Evolutionary conservation across 2,113 vertebrate genomes (phyloP), one percentile per base, ranked within the genome.

Genomic region (Oncorhynchus kisutch): DNA sequence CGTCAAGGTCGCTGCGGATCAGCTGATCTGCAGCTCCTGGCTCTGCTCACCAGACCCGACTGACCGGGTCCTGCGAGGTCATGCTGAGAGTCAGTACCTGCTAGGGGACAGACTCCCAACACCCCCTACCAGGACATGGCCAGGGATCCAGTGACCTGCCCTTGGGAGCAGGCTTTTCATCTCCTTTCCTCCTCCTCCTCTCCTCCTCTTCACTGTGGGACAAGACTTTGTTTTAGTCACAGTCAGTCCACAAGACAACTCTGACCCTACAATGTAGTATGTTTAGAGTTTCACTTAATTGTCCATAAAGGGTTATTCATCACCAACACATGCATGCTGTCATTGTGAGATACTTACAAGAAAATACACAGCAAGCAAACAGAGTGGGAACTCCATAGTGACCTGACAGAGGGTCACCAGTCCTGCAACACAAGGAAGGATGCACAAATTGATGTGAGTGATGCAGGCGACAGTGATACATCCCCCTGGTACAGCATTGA

Each of bases 331-430:
- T 18, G 16, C 51, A 54, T 49, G 59, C 29, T 48, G 59, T 51
- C n/a, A 2, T 7, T 22, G 39, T 24, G 6, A 22, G 5, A 74
- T 49, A 67, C 72, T 67, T 49, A 74, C 72, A 73, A 29, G 16
- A 22, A 74, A 51, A 25, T 49, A 24, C n/a, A 49, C 51, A 57
- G 73, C 73, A 75, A 48, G 31, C 22, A 74, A 27, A 57, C 22
- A 75, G 48, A 29, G 25, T 57, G 25, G 45, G 68, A 13, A 20
- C 39, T 70, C 45, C 68, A 70, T 13, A 49, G 39, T 70, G n/a
- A 70, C 48, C 25, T n/a, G 45, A 72, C 16, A 29, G 13, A 27
- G 25, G 24, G 4, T 8, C 64, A 59, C 22, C n/a, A 20, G 62
- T 27, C 73, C 73, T 74, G 73, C 6, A 24, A 27, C 48, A 67